Percentiles rank a stretch among this genome's conserved stretches.
Evolutionary conservation across 2,797 vertebrate species (phyloP).

Genomic region (Sebastes glaucus): DNA sequence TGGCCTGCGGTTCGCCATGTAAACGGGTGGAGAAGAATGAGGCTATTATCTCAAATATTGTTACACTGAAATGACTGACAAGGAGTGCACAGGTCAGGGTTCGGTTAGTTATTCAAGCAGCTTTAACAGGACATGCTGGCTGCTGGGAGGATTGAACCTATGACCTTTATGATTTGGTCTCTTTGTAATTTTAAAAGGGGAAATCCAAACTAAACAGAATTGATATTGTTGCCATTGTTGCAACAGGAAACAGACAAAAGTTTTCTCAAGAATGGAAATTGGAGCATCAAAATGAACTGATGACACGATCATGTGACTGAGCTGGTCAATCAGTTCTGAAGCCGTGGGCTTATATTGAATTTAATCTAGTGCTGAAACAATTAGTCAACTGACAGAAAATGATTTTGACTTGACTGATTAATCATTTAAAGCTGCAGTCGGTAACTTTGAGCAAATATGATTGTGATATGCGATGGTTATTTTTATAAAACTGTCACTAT

Average conservation of each 20-base stretch:
- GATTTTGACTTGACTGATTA: background rate
- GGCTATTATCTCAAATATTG: slow-evolving; percentile 26
- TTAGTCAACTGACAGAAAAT: background rate
- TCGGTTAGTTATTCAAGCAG: background rate
- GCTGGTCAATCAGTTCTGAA: background rate
- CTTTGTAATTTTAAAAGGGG: background rate
- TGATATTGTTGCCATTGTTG: background rate
- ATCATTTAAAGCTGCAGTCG: background rate
- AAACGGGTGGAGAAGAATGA: slow-evolving; percentile 14
- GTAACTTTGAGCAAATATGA: too few species aligned
- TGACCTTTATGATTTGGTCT: background rate
- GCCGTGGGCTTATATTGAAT: background rate
- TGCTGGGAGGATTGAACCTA: background rate
- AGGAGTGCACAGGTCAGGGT: background rate
- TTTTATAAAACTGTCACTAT: too few species aligned
- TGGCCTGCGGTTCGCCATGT: slow-evolving; percentile 30
- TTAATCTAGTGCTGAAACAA: background rate
- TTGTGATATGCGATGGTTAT: fast-evolving
- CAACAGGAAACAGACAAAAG: background rate
- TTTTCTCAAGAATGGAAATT: background rate
- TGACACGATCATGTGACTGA: background rate
- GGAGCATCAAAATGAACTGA: background rate
- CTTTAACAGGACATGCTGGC: background rate
- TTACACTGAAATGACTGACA: slow-evolving; percentile 18
- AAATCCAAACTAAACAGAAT: background rate